Percentiles rank a stretch among this genome's conserved stretches.
Evolutionary conservation across 2,113 vertebrate genomes (phyloP).

Genomic region (Larimichthys polyactis): DNA sequence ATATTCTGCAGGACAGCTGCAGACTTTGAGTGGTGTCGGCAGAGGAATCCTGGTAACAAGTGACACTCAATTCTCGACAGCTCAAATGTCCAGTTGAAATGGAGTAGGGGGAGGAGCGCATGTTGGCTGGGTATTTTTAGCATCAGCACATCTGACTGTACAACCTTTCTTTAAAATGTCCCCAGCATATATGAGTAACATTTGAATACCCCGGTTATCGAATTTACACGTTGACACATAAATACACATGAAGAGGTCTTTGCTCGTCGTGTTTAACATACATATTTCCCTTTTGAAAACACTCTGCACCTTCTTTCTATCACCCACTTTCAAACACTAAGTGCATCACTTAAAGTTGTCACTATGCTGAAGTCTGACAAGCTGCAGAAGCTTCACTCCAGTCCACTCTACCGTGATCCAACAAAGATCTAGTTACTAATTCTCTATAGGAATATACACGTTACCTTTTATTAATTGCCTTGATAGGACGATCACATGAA

Average conservation of each 20-base stretch:
- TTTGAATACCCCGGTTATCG: neutral
- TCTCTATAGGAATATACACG: neutral
- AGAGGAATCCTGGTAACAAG: constrained; percentile 73
- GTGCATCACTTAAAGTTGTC: constrained; percentile 9
- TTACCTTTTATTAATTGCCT: neutral
- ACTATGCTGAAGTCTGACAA: constrained; percentile 5
- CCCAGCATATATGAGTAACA: neutral
- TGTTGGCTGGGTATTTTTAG: constrained; percentile 74
- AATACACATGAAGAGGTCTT: neutral
- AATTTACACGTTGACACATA: constrained; percentile 19
- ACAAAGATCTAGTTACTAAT: neutral
- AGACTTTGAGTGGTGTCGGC: constrained; percentile 40
- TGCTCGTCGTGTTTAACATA: neutral
- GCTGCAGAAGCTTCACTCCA: neutral
- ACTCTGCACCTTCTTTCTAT: neutral
- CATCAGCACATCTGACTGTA: constrained; percentile 34
- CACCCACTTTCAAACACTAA: neutral
- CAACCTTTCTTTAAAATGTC: constrained; percentile 28
- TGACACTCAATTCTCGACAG: constrained; percentile 60
- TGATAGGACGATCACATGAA: neutral
- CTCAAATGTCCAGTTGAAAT: constrained; percentile 76
- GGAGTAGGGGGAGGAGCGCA: constrained; percentile 43
- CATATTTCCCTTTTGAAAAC: neutral
- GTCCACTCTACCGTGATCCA: neutral
- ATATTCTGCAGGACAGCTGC: constrained; percentile 69